Percentiles rank a stretch among this genome's conserved stretches.
These are phyloP conservation scores for Glyphotaelius pellucidus DNA, from an alignment of 2,888 invertebrate species.

Conservation along the genomic window DNA sequence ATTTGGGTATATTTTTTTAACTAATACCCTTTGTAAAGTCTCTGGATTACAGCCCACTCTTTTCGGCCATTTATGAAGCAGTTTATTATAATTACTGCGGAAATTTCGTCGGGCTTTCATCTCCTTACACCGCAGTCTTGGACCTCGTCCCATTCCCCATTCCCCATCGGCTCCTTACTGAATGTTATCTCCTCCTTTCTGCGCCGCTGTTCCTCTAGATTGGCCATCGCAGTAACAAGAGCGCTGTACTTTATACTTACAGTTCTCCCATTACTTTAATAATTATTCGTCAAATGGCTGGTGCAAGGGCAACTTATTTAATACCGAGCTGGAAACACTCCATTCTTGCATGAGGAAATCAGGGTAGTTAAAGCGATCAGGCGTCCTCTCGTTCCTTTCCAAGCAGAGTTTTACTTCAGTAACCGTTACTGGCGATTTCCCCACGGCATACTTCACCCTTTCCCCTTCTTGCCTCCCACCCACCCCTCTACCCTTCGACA, in stretches of 20 bases:
- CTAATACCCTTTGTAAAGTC: background rate
- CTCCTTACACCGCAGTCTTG: background rate
- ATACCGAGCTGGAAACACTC: conserved; percentile 38
- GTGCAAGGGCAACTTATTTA: conserved; percentile 30
- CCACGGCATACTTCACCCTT: conserved; percentile 41
- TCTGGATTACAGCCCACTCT: background rate
- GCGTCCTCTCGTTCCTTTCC: conserved; percentile 25
- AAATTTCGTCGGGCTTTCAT: background rate
- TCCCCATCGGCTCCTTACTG: background rate
- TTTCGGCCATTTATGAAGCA: background rate
- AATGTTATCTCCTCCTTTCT: background rate
- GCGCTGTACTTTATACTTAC: background rate
- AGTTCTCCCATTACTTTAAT: conserved; percentile 12
- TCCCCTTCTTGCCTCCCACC: background rate
- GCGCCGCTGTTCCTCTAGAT: background rate
- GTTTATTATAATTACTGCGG: background rate
- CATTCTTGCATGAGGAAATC: conserved; percentile 16
- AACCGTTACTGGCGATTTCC: conserved; percentile 46
- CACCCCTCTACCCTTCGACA: conserved; percentile 27
- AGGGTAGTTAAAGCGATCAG: conserved; percentile 31
- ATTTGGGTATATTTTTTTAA: background rate
- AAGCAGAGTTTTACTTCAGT: conserved; percentile 30
- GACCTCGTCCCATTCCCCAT: background rate
- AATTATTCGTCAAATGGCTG: conserved; percentile 26
- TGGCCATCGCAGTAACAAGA: background rate